These are phyloP conservation scores for Lithodes maja DNA, from an alignment of 2,888 invertebrate species.

Conservation along the genomic window DNA sequence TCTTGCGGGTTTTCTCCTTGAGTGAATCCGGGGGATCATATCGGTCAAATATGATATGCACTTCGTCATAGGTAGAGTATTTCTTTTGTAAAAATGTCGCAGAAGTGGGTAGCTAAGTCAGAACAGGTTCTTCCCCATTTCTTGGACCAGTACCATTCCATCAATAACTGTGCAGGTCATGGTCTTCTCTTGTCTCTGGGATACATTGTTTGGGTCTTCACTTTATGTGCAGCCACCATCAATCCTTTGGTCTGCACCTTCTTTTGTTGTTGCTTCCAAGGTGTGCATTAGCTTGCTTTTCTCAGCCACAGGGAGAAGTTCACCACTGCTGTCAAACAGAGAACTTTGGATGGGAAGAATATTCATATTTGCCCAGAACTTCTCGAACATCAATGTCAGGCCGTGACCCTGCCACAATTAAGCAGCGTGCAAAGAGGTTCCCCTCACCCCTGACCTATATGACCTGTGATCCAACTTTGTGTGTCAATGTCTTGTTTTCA, in stretches of 20 bases:
- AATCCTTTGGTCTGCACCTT: background rate
- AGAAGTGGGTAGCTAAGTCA: background rate
- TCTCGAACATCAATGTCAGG: conserved; percentile 4
- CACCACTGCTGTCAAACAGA: conserved; percentile 22
- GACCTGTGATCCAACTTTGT: conserved; percentile 4
- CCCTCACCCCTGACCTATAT: background rate
- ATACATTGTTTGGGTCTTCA: background rate
- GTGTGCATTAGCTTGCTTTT: background rate
- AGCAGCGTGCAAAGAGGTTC: conserved; percentile 1
- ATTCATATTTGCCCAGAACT: background rate
- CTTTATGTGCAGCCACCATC: background rate
- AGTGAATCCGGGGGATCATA: background rate
- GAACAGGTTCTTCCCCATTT: background rate
- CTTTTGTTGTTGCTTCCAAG: conserved; percentile 14
- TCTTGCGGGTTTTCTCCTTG: background rate
- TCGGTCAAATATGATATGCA: background rate
- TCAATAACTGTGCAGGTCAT: background rate
- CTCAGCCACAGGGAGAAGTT: conserved; percentile 7
- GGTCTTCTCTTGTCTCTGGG: too few relatives aligned
- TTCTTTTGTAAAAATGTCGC: background rate
- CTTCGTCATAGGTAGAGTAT: too few relatives aligned
- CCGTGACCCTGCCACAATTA: conserved; percentile 7
- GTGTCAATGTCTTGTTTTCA: conserved; percentile 7
- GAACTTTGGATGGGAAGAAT: background rate
- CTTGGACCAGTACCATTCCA: background rate